A percentile compares a stretch with the other conserved stretches of the same genome.
Conservation (phyloP, 2,113 vertebrate species). For the Tachycineta bicolor region DNA sequence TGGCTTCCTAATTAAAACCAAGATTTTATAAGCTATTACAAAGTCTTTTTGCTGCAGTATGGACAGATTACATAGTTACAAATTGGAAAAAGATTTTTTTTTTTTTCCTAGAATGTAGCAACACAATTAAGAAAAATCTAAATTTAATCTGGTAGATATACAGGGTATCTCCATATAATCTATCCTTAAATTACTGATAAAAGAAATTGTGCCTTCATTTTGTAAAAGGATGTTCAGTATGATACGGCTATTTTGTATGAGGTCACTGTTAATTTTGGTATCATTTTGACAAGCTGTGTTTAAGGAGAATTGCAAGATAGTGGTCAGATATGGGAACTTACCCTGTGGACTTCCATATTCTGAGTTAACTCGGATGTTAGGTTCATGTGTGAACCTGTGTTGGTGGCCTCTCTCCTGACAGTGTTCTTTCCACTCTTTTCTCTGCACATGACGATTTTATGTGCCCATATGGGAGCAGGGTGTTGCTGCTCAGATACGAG, state of each 20-base stretch:
- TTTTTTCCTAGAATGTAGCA: background rate
- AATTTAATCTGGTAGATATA: background rate
- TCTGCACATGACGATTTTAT: background rate
- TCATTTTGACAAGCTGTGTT: rapidly evolving
- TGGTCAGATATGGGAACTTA: background rate
- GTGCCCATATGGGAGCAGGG: background rate
- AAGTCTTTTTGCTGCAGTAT: background rate
- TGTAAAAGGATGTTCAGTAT: background rate
- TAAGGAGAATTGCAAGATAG: background rate
- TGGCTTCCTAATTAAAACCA: background rate
- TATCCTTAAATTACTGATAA: background rate
- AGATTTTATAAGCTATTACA: background rate
- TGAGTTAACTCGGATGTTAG: background rate
- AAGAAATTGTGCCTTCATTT: background rate
- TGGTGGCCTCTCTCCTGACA: background rate
- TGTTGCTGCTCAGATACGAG: rapidly evolving
- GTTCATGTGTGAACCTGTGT: rapidly evolving
- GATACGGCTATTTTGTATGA: background rate
- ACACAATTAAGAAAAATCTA: rapidly evolving
- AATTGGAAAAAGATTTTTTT: background rate
- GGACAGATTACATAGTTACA: background rate
- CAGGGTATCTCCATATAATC: background rate
- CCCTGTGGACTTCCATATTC: rapidly evolving
- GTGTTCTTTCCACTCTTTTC: background rate
- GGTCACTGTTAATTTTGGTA: background rate